Evolutionary conservation across 2,113 vertebrate genomes (phyloP), one percentile per base, ranked within the genome.

Genomic region (Tyrannus savana): DNA sequence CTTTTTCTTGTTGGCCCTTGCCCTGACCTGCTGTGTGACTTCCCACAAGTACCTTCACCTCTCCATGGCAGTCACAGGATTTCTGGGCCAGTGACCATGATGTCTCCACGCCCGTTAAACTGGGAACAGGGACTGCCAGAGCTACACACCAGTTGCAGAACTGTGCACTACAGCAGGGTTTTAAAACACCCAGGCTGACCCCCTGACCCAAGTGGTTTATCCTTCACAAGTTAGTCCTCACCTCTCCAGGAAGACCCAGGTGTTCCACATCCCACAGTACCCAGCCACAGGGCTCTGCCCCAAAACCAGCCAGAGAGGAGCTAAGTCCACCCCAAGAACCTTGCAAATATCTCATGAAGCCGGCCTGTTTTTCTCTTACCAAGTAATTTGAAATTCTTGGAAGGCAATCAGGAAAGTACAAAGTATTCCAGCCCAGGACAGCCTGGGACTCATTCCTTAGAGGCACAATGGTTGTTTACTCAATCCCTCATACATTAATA

Each of bases 381-480:
- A 75, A 97, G 92, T 92, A 90, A 95, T 95, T 96, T 84, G 92
- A 96, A 96, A 97, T 97, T 97, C 96, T 96, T 97, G 92, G 96
- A 96, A 97, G 93, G 95, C 96, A 96, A 94, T 96, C 92, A 93
- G 94, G 95, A 96, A 96, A 96, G 96, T 94, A 97, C 96, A 97
- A 95, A 96, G 88, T 97, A 96, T 97, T 97, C 96, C 96, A 96
- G 83, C 90, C 82, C 96, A 96, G 92, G 93, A 96, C 93, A 97
- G 96, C 90, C 96, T 89, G 92, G 90, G 94, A 96, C 83, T 92
- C 96, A 93, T 96, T 96, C 95, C 96, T 97, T 90, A 89, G 96
- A 92, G 83, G 95, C 96, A 96, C 93, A 97, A 92, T 90, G 85
- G 76, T 94, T 97, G 96, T 96, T 97, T 97, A 96, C 95, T 93